Evolutionary conservation across 2,888 invertebrate species (phyloP), one percentile per base, ranked within the genome.

Genomic region (Dioctria linearis): DNA sequence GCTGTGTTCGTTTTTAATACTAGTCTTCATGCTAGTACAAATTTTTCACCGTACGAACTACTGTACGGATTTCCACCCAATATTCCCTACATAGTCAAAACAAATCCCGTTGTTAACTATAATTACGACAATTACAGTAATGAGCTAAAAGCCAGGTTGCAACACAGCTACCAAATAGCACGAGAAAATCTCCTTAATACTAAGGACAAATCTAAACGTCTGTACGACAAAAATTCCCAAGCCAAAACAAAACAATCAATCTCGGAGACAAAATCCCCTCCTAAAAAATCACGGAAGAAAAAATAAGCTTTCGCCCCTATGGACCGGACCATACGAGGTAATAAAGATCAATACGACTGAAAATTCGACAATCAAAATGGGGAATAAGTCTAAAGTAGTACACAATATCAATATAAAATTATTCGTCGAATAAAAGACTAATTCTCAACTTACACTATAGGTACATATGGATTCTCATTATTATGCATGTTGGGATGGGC

Each of bases 1-100:
- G 84, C 85, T 0, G 84, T 85, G 82, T 85, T 86, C 59, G 83
- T 84, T 0, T 86, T 85, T 75, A 85, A 86, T 59, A 84, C 84
- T 1, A 82, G 84, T 5, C 82, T 83, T 1, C 86, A 87, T 80
- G 81, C 82, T 4, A 76, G 59, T 11, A 71, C 71, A 6, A 79
- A 79, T 13, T 79, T 63, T 63, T 59, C 79, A 13, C 79, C 71
- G 4, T 63, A 71, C 13, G 79, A 79, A 63, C n/a, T 79, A 63
- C 59, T 79, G 8, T 79, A 69, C 61, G 79, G 79, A 37, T 61
- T n/a, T 51, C 69, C 59, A 37, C 71, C 79, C 3, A 40, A 67
- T 46, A 37, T 79, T 46, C 79, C 79, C 5, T 13, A n/a, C n/a
- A 59, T 69, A 13, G 25, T 71, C n/a, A 66, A 46, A 13, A 43